A percentile compares a stretch with the other conserved stretches of the same genome.
These are phyloP conservation scores for Chelonus formosanus DNA, from an alignment of 2,888 invertebrate genomes.

Conservation along the genomic window DNA sequence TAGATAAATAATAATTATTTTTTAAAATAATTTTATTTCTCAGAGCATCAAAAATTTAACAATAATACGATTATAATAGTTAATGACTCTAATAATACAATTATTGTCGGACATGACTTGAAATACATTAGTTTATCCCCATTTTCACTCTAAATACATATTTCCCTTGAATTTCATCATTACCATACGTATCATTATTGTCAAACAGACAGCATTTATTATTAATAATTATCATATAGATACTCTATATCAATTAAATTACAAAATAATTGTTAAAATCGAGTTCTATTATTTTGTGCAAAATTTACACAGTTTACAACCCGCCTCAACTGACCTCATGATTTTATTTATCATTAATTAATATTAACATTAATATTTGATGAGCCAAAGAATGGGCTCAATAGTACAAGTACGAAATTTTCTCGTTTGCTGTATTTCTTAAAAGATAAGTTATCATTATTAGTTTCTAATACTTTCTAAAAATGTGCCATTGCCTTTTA, in stretches of 20 bases:
- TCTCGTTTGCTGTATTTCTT: constrained; percentile 4
- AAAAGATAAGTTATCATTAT: constrained; percentile 5
- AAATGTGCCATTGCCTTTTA: constrained; percentile 7
- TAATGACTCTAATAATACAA: too few species aligned
- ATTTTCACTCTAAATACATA: too few species aligned
- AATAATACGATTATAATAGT: too few species aligned
- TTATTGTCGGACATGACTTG: too few species aligned
- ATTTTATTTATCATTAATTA: background rate
- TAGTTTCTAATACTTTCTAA: constrained; percentile 18
- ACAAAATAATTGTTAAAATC: constrained; percentile 42
- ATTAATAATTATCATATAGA: constrained; percentile 19
- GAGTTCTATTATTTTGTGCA: constrained; percentile 60
- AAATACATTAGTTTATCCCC: too few species aligned
- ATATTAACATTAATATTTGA: background rate
- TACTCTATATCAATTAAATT: constrained; percentile 22
- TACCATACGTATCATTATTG: constrained; percentile 59
- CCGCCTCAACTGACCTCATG: constrained; percentile 34
- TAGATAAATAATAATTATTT: too few species aligned
- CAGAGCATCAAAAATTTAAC: too few species aligned
- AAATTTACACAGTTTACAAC: constrained; percentile 58
- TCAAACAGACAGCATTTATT: constrained; percentile 62
- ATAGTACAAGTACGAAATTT: constrained; percentile 16
- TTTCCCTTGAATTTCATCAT: constrained; percentile 36
- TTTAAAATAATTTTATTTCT: too few species aligned
- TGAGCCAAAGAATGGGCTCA: too few species aligned